Evolutionary conservation across 2,888 invertebrate genomes (phyloP).

Genomic region (Heliconius ethilla): DNA sequence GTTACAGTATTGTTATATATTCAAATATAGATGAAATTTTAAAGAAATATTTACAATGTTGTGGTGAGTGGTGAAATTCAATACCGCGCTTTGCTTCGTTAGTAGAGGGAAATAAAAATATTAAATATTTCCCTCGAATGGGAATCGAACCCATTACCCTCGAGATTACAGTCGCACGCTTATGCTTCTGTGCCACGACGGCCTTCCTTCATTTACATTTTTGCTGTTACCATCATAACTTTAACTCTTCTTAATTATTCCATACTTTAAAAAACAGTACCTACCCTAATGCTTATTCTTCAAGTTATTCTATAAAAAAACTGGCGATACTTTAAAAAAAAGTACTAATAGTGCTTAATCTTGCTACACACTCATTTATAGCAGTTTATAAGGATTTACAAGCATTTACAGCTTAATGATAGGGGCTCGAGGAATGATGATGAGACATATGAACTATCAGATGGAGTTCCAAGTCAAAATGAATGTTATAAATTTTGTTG

Average conservation of each 20-base stretch:
- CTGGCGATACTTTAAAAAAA: not conserved
- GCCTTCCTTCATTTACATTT: too few relatives aligned
- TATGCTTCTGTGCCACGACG: too few relatives aligned
- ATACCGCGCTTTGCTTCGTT: not conserved
- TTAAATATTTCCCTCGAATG: not conserved
- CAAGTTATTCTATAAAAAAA: not conserved
- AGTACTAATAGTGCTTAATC: not conserved
- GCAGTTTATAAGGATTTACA: constrained; percentile 9
- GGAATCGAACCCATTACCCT: not conserved
- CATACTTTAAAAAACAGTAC: not conserved
- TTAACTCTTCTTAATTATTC: too few relatives aligned
- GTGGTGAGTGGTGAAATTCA: not conserved
- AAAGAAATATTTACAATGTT: too few relatives aligned
- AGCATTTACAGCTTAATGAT: constrained; percentile 12
- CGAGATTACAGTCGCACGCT: not conserved
- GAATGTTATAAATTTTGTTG: constrained; percentile 37
- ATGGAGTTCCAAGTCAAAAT: constrained; percentile 30
- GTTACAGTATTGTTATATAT: too few relatives aligned
- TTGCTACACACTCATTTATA: constrained; percentile 1
- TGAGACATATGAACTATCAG: constrained; percentile 26
- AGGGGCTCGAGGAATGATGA: constrained; percentile 19
- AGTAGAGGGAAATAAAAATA: not conserved
- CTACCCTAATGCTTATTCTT: not conserved
- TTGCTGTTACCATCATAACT: too few relatives aligned
- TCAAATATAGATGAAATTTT: too few relatives aligned